Evolutionary conservation across 2,113 vertebrate genomes (phyloP), one percentile per base, ranked within the genome.

Genomic region (Bufo gargarizans): DNA sequence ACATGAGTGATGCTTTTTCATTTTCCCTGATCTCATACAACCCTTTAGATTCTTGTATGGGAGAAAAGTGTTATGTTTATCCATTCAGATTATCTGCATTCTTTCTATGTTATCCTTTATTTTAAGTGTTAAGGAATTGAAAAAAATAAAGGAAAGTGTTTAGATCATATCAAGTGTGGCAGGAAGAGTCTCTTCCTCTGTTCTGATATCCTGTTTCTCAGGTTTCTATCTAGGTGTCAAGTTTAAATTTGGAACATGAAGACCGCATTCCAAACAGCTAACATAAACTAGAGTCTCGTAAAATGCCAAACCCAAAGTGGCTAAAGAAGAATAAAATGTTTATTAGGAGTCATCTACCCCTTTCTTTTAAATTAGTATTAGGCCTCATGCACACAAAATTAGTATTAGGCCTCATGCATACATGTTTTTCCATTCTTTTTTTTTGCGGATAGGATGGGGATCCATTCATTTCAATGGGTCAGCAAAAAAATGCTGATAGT

Each of bases 201-300:
- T 63, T 92, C 22, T 91, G 77, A 71, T 87, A 91, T 94, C 92
- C 92, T 94, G 91, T 94, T 94, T 94, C 91, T 91, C 84, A 93
- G 91, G 88, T 89, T 92, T 91, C 84, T 94, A 82, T 89, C 92
- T 79, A 92, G 89, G 84, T 86, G 89, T 91, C 43, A 91, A 82
- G 63, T 90, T 85, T 93, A 90, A 94, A 93, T 91, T 90, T 91
- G 89, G 92, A 94, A 91, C 88, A 92, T 87, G 55, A 58, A 89
- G 88, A 89, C 71, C 56, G 56, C 71, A 91, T 79, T 88, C 86
- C 89, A 89, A 89, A 86, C 82, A 90, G 91, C 91, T 91, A 84
- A 91, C 43, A 83, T 74, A 50, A 76, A 76, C 72, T 50, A 50
- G 7, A 76, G 43, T 74, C 17, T 76, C 47, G 50, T 17, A 20